phyloP scores from a whole-genome alignment of 2,888 invertebrate genomes.

The Euplagia quadripunctaria region DNA sequence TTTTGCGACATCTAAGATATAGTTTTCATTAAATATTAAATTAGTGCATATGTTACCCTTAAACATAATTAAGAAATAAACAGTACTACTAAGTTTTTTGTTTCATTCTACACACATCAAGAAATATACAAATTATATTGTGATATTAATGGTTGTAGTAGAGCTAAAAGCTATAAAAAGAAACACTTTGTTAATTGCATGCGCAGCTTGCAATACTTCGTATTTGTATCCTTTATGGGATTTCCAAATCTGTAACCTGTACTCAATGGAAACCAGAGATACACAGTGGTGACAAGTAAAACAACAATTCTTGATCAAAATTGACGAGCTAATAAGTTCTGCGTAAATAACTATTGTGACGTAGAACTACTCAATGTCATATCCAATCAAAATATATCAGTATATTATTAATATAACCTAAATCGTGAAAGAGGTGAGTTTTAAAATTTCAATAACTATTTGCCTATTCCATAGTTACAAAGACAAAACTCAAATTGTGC shows the following conservation, averaged over 20 bases:
- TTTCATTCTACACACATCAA: conserved; percentile 2
- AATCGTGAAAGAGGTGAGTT: not conserved
- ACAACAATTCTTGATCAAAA: not conserved
- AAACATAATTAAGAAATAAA: conserved; percentile 44
- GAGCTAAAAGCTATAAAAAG: not conserved
- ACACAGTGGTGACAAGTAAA: not conserved
- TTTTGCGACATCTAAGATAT: conserved; percentile 38
- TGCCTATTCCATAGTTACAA: not conserved
- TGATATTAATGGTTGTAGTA: not conserved
- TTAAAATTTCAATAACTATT: not conserved
- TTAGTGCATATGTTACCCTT: conserved; percentile 30
- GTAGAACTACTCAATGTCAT: not conserved
- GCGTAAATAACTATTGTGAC: not conserved
- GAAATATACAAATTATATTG: conserved; percentile 26
- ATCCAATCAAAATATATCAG: not conserved
- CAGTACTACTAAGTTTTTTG: conserved; percentile 25
- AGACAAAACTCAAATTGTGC: conserved; percentile 3
- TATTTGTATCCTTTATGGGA: too few species aligned
- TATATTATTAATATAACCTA: not conserved
- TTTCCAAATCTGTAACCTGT: too few species aligned
- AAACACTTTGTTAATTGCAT: not conserved
- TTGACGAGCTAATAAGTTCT: not conserved
- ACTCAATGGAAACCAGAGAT: too few species aligned
- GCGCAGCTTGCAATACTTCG: not conserved
- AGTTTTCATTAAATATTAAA: conserved; percentile 45